A percentile compares a stretch with the other conserved stretches of the same genome.
phyloP scores from a whole-genome alignment of 2,888 invertebrate genomes.

The Strigamia maritima region DNA sequence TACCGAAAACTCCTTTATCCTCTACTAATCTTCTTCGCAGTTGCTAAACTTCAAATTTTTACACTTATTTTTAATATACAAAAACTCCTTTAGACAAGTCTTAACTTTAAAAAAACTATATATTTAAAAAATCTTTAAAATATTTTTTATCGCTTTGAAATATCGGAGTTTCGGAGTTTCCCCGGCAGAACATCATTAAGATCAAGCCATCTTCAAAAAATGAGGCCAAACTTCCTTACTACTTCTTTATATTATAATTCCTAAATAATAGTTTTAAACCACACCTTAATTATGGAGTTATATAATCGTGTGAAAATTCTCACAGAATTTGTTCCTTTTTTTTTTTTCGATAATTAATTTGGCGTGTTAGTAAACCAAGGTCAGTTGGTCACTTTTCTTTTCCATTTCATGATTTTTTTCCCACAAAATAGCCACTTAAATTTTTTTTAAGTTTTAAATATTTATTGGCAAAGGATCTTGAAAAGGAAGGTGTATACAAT shows the following conservation, averaged over 20 bases:
- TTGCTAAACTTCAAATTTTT: too few species aligned
- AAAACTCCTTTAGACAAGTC: too few species aligned
- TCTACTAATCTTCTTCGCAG: too few species aligned
- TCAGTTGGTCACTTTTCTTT: conserved; percentile 8
- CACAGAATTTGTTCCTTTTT: too few species aligned
- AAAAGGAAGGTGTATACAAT: neutral
- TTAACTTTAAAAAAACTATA: too few species aligned
- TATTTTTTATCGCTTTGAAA: too few species aligned
- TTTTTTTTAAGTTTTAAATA: neutral
- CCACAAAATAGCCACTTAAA: neutral
- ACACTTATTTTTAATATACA: too few species aligned
- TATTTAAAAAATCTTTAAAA: too few species aligned
- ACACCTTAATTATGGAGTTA: neutral
- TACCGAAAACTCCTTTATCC: too few species aligned
- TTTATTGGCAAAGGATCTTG: neutral
- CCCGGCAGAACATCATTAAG: too few species aligned
- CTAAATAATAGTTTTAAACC: neutral
- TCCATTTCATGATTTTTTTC: neutral
- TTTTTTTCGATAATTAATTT: neutral
- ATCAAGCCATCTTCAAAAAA: too few species aligned
- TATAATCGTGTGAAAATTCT: neutral
- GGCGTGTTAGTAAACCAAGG: conserved; percentile 17
- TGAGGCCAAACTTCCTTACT: neutral
- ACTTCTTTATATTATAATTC: neutral
- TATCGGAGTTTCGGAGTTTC: too few species aligned